Percentiles rank a stretch among this genome's conserved stretches.
Evolutionary conservation across 2,113 vertebrate genomes (phyloP).

Genomic region (Centropus bengalensis): DNA sequence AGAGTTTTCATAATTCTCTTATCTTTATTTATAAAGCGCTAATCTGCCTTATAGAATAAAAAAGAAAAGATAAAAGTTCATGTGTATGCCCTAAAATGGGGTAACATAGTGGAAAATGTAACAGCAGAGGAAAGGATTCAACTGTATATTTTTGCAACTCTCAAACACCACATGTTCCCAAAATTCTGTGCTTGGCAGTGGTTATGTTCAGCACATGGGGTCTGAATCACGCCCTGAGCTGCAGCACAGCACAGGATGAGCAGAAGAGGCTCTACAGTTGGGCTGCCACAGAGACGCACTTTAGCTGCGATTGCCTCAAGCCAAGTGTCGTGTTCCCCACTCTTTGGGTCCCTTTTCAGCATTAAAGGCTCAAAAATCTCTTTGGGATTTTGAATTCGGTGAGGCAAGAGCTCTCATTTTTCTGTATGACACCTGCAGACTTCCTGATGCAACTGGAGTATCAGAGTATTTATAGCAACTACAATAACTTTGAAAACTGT

Average conservation of each 20-base stretch:
- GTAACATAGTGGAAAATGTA: background rate
- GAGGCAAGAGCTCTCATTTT: background rate
- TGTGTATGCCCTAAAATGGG: background rate
- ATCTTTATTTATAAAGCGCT: constrained; percentile 5
- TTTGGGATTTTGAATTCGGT: background rate
- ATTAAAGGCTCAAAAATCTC: background rate
- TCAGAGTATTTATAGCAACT: background rate
- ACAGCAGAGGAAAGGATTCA: background rate
- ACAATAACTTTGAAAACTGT: background rate
- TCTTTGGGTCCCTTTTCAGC: background rate
- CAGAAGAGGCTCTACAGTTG: background rate
- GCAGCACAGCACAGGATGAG: background rate
- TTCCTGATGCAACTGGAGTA: background rate
- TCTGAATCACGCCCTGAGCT: background rate
- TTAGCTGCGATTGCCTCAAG: background rate
- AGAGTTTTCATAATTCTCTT: background rate
- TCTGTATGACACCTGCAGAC: background rate
- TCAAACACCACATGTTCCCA: background rate
- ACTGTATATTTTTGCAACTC: background rate
- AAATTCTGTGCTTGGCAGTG: background rate
- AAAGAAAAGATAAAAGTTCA: background rate
- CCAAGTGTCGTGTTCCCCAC: fast-evolving
- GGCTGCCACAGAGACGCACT: fast-evolving
- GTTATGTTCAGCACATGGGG: fast-evolving
- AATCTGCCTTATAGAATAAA: background rate